Base-by-base conservation (phyloP, 1,140 invertebrate genomes). In the Leptopilina boulardi region DNA sequence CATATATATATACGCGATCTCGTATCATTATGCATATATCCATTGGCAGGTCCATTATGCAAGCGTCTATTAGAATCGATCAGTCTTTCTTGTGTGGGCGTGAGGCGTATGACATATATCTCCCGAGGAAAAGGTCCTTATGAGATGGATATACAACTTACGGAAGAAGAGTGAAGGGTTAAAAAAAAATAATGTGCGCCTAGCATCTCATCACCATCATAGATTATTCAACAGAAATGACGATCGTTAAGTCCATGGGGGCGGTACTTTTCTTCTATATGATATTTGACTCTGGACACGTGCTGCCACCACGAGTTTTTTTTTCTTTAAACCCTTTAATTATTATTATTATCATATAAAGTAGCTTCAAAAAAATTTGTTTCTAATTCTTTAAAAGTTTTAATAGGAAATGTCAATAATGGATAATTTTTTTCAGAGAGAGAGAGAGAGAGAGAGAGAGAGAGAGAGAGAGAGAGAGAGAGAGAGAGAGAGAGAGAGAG, bases 251-350 rank as follows among this genome's bases (percentile, higher is more conserved):
- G 83, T 83, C 80, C 73, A 75, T 73, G 74, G n/a, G 75, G 77
- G 77, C 80, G 76, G 81, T 77, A 76, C 79, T 82, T n/a, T n/a
- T n/a, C n/a, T 82, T 82, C 81, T 77, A 80, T 87, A 81, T 83
- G 89, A 89, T 87, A 91, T 88, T 82, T 84, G 89, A 90, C 86
- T 84, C 89, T 84, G 83, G 87, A 88, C 89, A 90, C 89, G 89
- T 91, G 89, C 89, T 89, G 75, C 72, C 79, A 77, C 73, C 73
- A 82, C 82, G 81, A 78, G 80, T 83, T 84, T 51, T 51, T 0
- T n/a, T 51, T 51, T 51, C 47, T 18, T 18, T 51, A 8, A 15
- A 6, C n/a, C n/a, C 47, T n/a, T 18, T 47, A n/a, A 47, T 41
- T 41, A 5, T 41, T 10, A 5, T 41, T 41, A 5, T 41, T 10